A percentile compares a stretch with the other conserved stretches of the same genome.
Conservation (phyloP, 2,888 invertebrate species). For the Diarsia mendica region DNA sequence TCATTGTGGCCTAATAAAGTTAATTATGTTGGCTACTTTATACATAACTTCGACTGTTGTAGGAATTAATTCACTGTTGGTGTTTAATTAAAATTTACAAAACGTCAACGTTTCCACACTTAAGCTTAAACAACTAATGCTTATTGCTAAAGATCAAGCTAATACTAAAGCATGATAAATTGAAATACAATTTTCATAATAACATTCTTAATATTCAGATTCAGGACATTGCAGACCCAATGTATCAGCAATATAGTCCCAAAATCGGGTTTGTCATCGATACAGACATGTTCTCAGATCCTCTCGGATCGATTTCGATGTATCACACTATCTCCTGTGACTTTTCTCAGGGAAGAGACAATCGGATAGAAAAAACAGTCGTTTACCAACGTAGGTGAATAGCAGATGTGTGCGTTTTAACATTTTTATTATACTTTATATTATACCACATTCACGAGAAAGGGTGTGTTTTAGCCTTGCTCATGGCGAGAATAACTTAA, state of each 20-base stretch:
- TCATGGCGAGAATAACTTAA: slow-evolving; percentile 39
- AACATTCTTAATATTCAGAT: slow-evolving; percentile 86
- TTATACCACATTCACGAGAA: slow-evolving; percentile 75
- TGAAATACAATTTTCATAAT: slow-evolving; percentile 68
- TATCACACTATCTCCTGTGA: slow-evolving; percentile 76
- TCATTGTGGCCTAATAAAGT: slow-evolving; percentile 62
- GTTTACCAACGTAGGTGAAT: slow-evolving; percentile 87
- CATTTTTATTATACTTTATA: slow-evolving; percentile 65
- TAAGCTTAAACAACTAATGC: slow-evolving; percentile 77
- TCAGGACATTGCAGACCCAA: slow-evolving; percentile 83
- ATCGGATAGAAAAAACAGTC: slow-evolving; percentile 71
- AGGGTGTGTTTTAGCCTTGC: slow-evolving; percentile 45
- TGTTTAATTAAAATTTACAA: slow-evolving; percentile 37
- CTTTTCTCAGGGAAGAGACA: slow-evolving; percentile 74
- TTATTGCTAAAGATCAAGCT: slow-evolving; percentile 76
- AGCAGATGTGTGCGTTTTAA: slow-evolving; percentile 77
- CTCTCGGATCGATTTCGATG: slow-evolving; percentile 51
- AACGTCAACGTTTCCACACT: slow-evolving; percentile 60
- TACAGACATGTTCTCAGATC: slow-evolving; percentile 75
- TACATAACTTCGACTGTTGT: slow-evolving; percentile 35
- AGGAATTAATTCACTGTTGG: slow-evolving; percentile 47
- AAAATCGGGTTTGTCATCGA: slow-evolving; percentile 85
- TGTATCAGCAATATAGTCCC: slow-evolving; percentile 80
- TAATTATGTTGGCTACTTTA: slow-evolving; percentile 48
- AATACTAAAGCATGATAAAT: slow-evolving; percentile 78